Evolutionary conservation across 2,113 vertebrate genomes (phyloP).

Genomic region (Callopanchax toddi): DNA sequence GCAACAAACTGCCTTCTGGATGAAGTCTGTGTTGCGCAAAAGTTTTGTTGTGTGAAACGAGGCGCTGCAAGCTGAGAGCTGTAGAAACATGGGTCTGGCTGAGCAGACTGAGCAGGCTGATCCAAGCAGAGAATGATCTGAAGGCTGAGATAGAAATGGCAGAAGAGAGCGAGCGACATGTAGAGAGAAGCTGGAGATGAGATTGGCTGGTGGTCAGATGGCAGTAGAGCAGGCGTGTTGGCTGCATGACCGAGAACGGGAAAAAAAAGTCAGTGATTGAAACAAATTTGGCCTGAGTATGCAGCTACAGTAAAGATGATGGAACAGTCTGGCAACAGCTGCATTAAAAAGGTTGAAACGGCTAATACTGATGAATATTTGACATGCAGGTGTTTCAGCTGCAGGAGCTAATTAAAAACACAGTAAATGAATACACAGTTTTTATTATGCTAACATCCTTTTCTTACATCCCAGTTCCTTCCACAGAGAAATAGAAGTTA

Average conservation of each 20-base stretch:
- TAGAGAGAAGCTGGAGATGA: not conserved
- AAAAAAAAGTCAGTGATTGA: not conserved
- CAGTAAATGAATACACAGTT: too few species aligned
- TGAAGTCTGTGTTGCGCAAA: not conserved
- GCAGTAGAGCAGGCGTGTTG: not conserved
- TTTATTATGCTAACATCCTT: too few species aligned
- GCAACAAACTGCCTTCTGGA: not conserved
- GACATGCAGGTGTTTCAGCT: not conserved
- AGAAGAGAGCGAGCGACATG: not conserved
- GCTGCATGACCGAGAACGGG: not conserved
- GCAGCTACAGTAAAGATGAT: not conserved
- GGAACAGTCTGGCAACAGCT: not conserved
- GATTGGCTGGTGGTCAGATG: constrained; percentile 1
- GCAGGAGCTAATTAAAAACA: not conserved
- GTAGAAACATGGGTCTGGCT: not conserved
- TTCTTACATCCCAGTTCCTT: too few species aligned
- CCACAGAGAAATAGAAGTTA: too few species aligned
- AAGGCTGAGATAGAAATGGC: not conserved
- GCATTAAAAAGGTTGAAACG: not conserved
- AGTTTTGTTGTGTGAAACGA: not conserved
- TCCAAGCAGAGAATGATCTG: not conserved
- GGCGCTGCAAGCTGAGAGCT: not conserved
- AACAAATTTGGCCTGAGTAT: not conserved
- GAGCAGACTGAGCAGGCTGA: not conserved
- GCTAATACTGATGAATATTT: not conserved